Conservation (phyloP, 2,113 vertebrate species). For the Crocuta crocuta region DNA sequence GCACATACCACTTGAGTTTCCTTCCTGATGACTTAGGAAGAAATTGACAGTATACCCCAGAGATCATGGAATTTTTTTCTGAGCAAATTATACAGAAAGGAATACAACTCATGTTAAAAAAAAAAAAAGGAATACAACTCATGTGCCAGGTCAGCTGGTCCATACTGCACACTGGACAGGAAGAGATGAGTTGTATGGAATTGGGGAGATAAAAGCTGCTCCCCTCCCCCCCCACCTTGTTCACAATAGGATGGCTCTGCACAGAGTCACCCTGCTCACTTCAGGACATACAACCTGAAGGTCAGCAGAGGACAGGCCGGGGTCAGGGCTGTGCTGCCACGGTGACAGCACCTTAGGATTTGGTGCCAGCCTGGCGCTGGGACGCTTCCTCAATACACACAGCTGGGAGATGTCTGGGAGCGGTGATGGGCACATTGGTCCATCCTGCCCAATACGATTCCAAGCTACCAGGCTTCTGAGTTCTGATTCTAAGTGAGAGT, state of each 20-base stretch:
- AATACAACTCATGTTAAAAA: not conserved
- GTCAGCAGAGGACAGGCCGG: not conserved
- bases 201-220: not conserved
- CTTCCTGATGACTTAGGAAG: not conserved
- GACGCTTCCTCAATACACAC: not conserved
- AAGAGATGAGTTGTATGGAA: not conserved
- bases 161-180: not conserved
- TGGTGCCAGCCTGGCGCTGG: not conserved
- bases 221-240: not conserved
- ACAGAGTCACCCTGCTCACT: not conserved
- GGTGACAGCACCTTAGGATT: not conserved
- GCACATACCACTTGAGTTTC: not conserved
- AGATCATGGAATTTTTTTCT: not conserved
- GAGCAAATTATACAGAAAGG: slow-evolving; percentile 3
- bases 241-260: not conserved
- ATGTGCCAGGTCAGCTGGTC: not conserved
- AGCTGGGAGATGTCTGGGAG: not conserved
- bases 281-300: not conserved
- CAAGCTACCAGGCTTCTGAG: not conserved
- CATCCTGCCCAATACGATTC: not conserved
- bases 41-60: not conserved
- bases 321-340: not conserved
- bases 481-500: not conserved
- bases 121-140: not conserved
- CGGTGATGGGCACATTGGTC: not conserved